Evolutionary conservation across 2,113 vertebrate species (phyloP), one percentile per base, ranked within the genome.

Genomic region (Sminthopsis crassicaudata): DNA sequence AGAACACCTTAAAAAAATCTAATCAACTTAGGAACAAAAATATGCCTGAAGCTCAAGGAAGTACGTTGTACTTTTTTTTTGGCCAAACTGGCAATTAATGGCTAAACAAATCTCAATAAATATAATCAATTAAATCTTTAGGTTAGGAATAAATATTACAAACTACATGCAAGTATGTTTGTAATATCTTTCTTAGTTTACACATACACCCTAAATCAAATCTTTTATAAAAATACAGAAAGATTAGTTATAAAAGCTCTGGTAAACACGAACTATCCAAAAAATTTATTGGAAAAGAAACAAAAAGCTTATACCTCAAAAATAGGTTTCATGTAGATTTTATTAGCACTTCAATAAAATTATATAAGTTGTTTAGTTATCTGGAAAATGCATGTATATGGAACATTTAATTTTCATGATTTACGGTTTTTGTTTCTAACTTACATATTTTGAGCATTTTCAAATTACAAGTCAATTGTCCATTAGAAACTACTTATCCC

Each of bases 311-410:
- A 57, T 57, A 60, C 55, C 55, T 36, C 36, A 60, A 54, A 57
- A 67, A 67, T 3, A 10, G 27, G 30, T 67, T 7, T 76, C n/a
- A 36, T n/a, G 1, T 76, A 76, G 4, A 76, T n/a, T 76, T 76
- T 42, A n/a, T n/a, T n/a, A 76, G 1, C 6, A 76, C 14, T 76
- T 36, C 30, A 67, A 67, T 36, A 14, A 67, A 36, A 88, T 30
- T 46, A 88, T 53, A 52, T 27, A 76, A 60, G 76, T 52, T 67
- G 16, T 91, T 91, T 90, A 90, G 50, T 60, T 89, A 30, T 42
- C 91, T 92, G 22, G 54, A 95, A 94, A 93, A 93, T 52, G 91
- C 46, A 95, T 9, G 92, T 92, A 93, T 91, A 46, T 90, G 26
- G n/a, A 55, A 93, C 84, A 93, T 22, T 88, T 36, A 27, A 36